Conservation (phyloP, 2,113 vertebrate species). For the Cervus canadensis region DNA sequence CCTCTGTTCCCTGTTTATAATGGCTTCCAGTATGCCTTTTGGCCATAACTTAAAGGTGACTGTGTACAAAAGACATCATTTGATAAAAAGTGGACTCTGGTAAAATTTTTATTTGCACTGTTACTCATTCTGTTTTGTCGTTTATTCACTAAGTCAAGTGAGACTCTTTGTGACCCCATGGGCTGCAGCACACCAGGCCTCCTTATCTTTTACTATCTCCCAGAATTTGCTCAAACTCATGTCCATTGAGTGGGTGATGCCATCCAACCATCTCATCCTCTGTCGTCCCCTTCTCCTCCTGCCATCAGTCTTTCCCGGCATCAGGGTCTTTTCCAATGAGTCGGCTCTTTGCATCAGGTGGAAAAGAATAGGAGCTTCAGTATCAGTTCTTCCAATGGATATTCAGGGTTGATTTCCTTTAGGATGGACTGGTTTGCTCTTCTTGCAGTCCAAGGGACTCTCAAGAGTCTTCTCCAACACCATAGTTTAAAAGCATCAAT, state of each 20-base stretch:
- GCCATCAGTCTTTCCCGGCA: background rate
- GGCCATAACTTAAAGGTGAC: background rate
- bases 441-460: background rate
- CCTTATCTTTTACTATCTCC: background rate
- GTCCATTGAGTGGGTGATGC: background rate
- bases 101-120: background rate
- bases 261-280: background rate
- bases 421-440: background rate
- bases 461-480: background rate
- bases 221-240: background rate
- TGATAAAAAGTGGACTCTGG: background rate
- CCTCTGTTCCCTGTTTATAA: background rate
- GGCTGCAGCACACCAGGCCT: background rate
- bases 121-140: background rate
- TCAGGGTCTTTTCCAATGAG: background rate
- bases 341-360: background rate
- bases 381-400: background rate
- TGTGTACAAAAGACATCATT: background rate
- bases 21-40: background rate
- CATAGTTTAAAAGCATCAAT: background rate
- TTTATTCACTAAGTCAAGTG: background rate
- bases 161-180: background rate
- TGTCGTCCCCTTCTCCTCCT: background rate
- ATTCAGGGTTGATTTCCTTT: background rate
- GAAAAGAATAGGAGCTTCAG: background rate